Base-by-base conservation (phyloP, 2,888 invertebrate species). In the Leptothorax acervorum region DNA sequence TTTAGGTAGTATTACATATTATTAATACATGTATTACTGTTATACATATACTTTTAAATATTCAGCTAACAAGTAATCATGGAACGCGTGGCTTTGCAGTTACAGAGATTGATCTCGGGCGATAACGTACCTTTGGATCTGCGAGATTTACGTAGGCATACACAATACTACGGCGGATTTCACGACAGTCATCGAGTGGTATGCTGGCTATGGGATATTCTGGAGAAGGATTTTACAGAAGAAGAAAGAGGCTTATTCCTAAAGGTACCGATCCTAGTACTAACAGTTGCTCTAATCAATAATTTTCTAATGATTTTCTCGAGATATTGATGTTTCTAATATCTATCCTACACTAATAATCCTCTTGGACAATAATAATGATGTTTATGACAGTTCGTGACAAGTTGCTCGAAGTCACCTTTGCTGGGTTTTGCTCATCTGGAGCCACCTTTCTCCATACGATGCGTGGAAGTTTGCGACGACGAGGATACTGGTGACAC, bases 111-210 rank as follows among this genome's bases (percentile, higher is more conserved):
- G 35, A 99, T 99, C 91, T 99, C 99, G 86, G 99, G 99, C 9
- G 99, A 99, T 95, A 99, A 98, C 93, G 97, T 97, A 53, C 99
- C 99, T 0, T 95, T 99, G 62, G 99, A 99, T 95, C 95, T 99
- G 90, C 96, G 97, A 89, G 98, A 98, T 95, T 95, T 98, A 86
- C 96, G 99, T 2, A 97, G 97, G 78, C 98, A 99, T 95, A 99
- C 99, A 12, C 99, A 99, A 95, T 99, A 99, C 95, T 99, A 99
- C 95, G 99, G 99, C 84, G 99, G 99, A 6, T 99, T 99, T 95
- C 99, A 99, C 95, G 98, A 98, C 96, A 98, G 98, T 85, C 99
- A 99, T 95, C 96, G 98, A 90, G 99, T 99, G 74, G 98, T 99
- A 73, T 97, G 98, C 94, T 99, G 99, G 99, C 96, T 99, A 74